A percentile compares a stretch with the other conserved stretches of the same genome.
Evolutionary conservation across 2,797 vertebrate species (phyloP).

Genomic region (Notamacropus eugenii): DNA sequence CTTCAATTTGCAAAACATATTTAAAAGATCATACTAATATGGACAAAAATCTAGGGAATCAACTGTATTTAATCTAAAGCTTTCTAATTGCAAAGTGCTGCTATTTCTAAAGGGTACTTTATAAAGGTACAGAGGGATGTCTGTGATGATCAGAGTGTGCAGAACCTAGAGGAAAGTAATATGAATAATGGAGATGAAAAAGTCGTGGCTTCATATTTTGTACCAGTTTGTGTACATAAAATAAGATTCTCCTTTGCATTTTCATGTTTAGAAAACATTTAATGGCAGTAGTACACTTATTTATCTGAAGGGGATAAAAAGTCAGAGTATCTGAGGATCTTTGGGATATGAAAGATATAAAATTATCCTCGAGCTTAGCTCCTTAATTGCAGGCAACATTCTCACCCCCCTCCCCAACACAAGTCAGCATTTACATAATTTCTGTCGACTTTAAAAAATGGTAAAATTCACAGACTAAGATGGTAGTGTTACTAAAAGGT

Average conservation of each 20-base stretch:
- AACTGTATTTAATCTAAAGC: neutral
- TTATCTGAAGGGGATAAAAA: neutral
- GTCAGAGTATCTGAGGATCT: neutral
- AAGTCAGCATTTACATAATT: neutral
- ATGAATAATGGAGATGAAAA: neutral
- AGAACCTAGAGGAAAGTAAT: neutral
- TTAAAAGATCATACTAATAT: neutral
- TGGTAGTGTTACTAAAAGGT: neutral
- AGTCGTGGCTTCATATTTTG: neutral
- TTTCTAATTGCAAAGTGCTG: neutral
- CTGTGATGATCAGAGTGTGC: neutral
- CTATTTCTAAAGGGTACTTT: neutral
- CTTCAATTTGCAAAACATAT: constrained; percentile 22
- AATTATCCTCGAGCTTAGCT: no score
- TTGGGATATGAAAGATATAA: neutral
- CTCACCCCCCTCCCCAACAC: neutral
- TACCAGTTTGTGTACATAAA: neutral
- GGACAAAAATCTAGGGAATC: constrained; percentile 13
- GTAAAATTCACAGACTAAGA: neutral
- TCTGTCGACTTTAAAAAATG: neutral
- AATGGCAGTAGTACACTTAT: neutral
- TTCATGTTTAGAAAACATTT: neutral
- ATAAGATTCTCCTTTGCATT: neutral
- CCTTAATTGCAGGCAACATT: neutral
- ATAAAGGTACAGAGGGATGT: neutral